Conservation (phyloP, 2,113 vertebrate species). For the Brachionichthys hirsutus region DNA sequence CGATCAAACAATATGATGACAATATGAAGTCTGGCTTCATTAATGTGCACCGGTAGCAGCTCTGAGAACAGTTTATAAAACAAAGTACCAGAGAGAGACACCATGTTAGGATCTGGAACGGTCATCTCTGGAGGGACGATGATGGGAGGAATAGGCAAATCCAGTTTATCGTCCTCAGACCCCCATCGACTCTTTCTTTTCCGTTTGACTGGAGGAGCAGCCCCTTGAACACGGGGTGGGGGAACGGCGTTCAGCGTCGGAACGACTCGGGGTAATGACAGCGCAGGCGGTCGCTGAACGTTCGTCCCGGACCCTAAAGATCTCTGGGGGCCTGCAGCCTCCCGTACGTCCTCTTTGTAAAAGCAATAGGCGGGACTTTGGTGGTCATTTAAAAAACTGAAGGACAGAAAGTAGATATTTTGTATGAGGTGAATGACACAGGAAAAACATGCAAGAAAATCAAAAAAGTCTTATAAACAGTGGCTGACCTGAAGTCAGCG, state of each 20-base stretch:
- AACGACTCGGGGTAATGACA: constrained; percentile 5
- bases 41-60: not conserved
- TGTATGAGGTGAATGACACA: not conserved
- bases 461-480: not conserved
- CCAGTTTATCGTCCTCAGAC: constrained; percentile 89
- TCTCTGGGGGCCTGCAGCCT: constrained; percentile 66
- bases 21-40: not conserved
- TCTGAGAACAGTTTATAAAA: not conserved
- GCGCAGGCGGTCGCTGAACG: constrained; percentile 49
- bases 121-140: constrained; percentile 69
- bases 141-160: constrained; percentile 74
- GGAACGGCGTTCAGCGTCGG: constrained; percentile 55
- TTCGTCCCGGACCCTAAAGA: constrained; percentile 9
- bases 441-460: not conserved
- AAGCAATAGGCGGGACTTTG: constrained; percentile 85
- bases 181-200: constrained; percentile 97
- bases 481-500: constrained; percentile 86
- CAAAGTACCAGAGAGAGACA: constrained; percentile 69
- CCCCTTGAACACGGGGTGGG: constrained; percentile 8
- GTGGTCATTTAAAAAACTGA: constrained; percentile 89
- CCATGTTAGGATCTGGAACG: constrained; percentile 48
- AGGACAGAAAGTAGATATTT: constrained; percentile 1
- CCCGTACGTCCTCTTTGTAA: constrained; percentile 87
- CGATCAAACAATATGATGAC: too few species aligned
- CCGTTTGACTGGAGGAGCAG: constrained; percentile 76